phyloP scores from a whole-genome alignment of 2,113 vertebrate genomes.

The Lasiurus cinereus region DNA sequence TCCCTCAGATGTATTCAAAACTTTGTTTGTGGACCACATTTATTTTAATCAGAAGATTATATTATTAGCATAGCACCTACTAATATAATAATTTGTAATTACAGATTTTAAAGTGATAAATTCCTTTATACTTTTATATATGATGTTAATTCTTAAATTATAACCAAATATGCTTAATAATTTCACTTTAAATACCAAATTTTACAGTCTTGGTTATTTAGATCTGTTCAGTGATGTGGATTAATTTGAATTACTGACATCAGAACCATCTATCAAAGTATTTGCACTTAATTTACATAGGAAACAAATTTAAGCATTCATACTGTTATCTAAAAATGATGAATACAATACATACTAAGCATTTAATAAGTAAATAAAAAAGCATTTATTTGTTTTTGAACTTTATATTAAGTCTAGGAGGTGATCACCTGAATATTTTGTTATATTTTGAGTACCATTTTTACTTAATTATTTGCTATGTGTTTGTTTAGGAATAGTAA shows the following conservation, averaged over 20 bases:
- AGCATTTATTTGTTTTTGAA: not conserved
- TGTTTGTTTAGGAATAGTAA: conserved; percentile 7
- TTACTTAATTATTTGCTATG: not conserved
- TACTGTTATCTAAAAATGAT: not conserved
- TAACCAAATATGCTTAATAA: conserved; percentile 25
- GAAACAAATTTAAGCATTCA: conserved; percentile 36
- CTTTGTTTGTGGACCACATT: conserved; percentile 17
- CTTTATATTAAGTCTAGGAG: not conserved
- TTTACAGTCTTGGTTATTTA: conserved; percentile 2
- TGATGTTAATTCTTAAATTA: conserved; percentile 41
- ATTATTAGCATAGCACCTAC: not conserved
- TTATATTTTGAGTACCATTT: not conserved
- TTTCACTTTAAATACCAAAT: not conserved
- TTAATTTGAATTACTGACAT: not conserved
- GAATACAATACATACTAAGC: not conserved
- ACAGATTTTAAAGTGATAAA: not conserved
- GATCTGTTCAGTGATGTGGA: not conserved
- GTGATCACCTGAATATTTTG: not conserved
- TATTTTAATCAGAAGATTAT: conserved; percentile 37
- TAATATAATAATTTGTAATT: conserved; percentile 22
- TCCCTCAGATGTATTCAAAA: not conserved
- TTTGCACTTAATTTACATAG: not conserved
- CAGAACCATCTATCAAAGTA: not conserved
- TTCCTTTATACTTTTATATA: not conserved
- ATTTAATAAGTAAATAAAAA: not conserved